Evolutionary conservation across 2,888 invertebrate species (phyloP).

Genomic region (Erebia ligea): DNA sequence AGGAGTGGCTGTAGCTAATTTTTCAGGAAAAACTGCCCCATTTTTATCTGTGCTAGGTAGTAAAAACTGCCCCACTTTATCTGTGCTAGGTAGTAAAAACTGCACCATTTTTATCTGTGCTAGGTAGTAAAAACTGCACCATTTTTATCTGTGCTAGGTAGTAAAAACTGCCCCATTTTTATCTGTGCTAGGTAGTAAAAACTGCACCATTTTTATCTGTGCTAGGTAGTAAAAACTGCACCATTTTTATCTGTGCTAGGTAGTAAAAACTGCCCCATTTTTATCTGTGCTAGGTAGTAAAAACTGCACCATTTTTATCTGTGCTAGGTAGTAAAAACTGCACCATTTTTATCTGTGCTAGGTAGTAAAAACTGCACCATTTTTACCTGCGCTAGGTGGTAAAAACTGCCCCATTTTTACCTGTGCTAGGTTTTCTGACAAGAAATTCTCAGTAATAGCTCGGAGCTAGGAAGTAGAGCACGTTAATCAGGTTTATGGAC

Average conservation of each 20-base stretch:
- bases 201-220: no score
- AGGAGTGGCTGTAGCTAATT: conserved; percentile 21
- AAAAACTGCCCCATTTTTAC: not conserved
- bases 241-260: no score
- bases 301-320: no score
- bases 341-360: no score
- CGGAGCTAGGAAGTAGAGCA: no score
- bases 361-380: not conserved
- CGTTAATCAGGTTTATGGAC: no score
- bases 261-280: not conserved
- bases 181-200: not conserved
- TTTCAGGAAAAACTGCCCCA: not conserved
- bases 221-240: not conserved
- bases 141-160: no score
- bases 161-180: not conserved
- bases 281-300: not conserved
- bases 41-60: no score
- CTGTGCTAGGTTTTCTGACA: no score
- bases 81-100: not conserved
- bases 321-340: not conserved
- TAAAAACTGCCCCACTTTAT: not conserved
- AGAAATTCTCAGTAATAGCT: no score
- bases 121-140: not conserved
- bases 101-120: no score
- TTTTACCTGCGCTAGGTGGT: no score